Evolutionary conservation across 2,888 invertebrate species (phyloP).

Genomic region (Patella pellucida): DNA sequence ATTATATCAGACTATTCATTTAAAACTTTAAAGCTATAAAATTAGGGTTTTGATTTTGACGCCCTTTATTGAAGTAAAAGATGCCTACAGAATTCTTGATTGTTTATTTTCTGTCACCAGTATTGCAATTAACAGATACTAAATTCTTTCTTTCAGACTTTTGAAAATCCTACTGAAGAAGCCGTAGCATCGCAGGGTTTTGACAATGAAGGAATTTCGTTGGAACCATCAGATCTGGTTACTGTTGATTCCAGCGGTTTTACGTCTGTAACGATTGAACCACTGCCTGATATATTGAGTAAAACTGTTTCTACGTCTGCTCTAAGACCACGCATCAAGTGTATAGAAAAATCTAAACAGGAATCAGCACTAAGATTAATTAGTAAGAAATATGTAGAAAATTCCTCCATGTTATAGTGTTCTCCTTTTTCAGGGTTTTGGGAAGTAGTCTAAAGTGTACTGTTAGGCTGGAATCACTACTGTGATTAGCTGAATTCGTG

Average conservation of each 20-base stretch:
- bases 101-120: too few species aligned
- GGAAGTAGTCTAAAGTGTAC: not conserved
- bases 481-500: too few species aligned
- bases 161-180: not conserved
- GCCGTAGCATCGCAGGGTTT: not conserved
- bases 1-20: too few species aligned
- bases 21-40: too few species aligned
- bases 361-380: conserved; percentile 48
- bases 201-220: conserved; percentile 14
- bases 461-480: too few species aligned
- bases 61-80: too few species aligned
- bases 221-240: not conserved
- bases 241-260: conserved; percentile 12
- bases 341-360: conserved; percentile 48
- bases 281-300: conserved; percentile 63
- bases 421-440: not conserved
- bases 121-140: too few species aligned
- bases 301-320: conserved; percentile 48
- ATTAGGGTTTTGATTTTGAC: too few species aligned
- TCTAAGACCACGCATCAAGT: conserved; percentile 54
- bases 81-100: too few species aligned
- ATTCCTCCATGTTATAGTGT: not conserved
- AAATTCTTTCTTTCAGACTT: not conserved
- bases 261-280: conserved; percentile 53
- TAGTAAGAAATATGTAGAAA: conserved; percentile 40